phyloP scores from a whole-genome alignment of 2,797 vertebrate species.

The Hirundo rustica region DNA sequence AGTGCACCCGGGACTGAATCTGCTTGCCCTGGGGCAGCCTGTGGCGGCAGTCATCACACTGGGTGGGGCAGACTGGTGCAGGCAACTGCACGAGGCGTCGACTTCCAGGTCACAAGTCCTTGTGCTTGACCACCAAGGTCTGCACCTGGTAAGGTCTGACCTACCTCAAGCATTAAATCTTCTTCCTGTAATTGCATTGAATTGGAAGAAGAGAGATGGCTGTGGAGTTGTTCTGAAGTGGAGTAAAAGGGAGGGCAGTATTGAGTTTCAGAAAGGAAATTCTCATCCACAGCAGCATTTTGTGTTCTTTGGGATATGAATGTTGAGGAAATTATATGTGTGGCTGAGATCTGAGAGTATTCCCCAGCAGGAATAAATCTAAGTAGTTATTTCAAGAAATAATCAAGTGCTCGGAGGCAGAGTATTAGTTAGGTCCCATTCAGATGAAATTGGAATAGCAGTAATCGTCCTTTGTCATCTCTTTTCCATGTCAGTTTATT shows the following conservation, averaged over 20 bases:
- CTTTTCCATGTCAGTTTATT: background rate
- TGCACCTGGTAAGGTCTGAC: background rate
- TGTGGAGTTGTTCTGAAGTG: background rate
- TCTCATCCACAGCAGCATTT: background rate
- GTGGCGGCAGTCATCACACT: background rate
- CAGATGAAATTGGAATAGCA: background rate
- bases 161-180: background rate
- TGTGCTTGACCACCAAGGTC: background rate
- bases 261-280: background rate
- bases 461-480: background rate
- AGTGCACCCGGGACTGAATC: background rate
- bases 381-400: background rate
- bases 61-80: background rate
- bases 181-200: background rate
- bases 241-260: background rate
- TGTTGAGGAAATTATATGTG: background rate
- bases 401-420: background rate
- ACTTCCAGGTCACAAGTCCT: background rate
- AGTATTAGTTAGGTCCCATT: background rate
- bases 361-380: background rate
- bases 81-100: fast-evolving
- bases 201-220: background rate
- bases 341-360: background rate
- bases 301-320: background rate
- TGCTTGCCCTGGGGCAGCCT: background rate